Evolutionary conservation across 2,797 vertebrate genomes (phyloP).

Genomic region (Spea hammondii): DNA sequence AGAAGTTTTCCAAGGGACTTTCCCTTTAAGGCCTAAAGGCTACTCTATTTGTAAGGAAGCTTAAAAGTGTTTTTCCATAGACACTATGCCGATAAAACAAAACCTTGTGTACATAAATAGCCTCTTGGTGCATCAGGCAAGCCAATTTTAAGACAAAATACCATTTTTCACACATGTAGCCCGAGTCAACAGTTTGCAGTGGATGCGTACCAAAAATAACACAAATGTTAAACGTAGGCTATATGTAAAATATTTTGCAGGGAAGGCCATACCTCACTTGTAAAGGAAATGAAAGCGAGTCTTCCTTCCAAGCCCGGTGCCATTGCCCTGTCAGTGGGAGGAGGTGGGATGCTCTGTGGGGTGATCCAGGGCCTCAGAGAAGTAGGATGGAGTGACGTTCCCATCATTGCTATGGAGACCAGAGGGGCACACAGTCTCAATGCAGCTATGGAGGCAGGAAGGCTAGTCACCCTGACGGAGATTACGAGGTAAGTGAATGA

Average conservation of each 20-base stretch:
- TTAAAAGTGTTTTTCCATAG: too few species aligned
- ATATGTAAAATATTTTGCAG: slow-evolving; percentile 56
- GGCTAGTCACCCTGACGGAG: slow-evolving; percentile 75
- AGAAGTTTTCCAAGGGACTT: too few species aligned
- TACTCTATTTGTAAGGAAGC: too few species aligned
- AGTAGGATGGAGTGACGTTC: slow-evolving; percentile 78
- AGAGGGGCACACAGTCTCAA: slow-evolving; percentile 80
- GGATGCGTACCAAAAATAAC: background rate
- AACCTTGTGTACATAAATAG: too few species aligned
- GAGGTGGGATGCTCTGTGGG: slow-evolving; percentile 81
- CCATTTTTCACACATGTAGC: too few species aligned
- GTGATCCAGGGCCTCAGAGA: slow-evolving; percentile 79
- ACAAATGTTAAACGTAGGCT: too few species aligned
- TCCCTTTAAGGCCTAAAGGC: too few species aligned
- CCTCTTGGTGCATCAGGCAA: too few species aligned
- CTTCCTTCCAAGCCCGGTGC: slow-evolving; percentile 75
- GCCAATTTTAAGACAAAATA: too few species aligned
- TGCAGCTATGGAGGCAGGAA: slow-evolving; percentile 70
- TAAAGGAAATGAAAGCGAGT: slow-evolving; percentile 75
- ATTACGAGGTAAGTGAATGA: slow-evolving; percentile 75
- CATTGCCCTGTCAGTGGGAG: slow-evolving; percentile 79
- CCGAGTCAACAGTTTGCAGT: too few species aligned
- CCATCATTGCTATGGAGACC: slow-evolving; percentile 85
- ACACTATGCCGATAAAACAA: too few species aligned
- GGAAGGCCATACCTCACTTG: slow-evolving; percentile 81